Evolutionary conservation across 2,113 vertebrate species (phyloP), one percentile per base, ranked within the genome.

Genomic region (Alectura lathami): DNA sequence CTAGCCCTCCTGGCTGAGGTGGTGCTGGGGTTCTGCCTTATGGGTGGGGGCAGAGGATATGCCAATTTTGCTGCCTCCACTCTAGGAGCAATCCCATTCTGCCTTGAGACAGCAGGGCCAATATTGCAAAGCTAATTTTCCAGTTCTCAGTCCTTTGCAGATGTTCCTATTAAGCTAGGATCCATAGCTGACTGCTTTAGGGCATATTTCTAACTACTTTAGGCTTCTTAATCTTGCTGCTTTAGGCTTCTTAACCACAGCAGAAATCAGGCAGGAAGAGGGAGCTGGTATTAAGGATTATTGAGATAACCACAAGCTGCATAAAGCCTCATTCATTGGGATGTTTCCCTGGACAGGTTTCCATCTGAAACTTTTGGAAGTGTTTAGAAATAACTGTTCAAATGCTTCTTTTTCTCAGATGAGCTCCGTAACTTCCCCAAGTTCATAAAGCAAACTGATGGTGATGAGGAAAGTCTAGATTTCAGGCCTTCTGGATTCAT

Each of bases 161-260:
- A 83, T 95, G 82, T 89, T 96, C 72, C 79, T 72, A 88, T 83
- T 96, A 93, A 89, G 59, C 93, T 83, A 38, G 72, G 63, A 91
- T 89, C 50, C 72, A 76, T 93, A 94, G 92, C 67, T 91, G 88
- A 74, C 88, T 94, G 83, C 93, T 94, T 86, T 70, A 87, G 87
- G 94, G 48, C 43, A 53, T 91, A 76, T 93, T 87, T 89, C 75
- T 95, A 85, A 76, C 88, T 93, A 83, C 89, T 95, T 88, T 83
- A 93, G 85, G 24, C 70, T 95, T 86, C 92, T 91, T 91, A 95
- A 95, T 96, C 90, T 95, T 91, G n/a, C 75, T 89, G 51, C 81
- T 96, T 96, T 48, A 95, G 89, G 74, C 87, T 96, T 95, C 87
- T 96, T 95, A 96, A 89, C 87, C 78, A 54, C 69, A 91, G 84